Evolutionary conservation across 2,797 vertebrate genomes (phyloP), one percentile per base, ranked within the genome.

Genomic region (Eupleurogrammus muticus): DNA sequence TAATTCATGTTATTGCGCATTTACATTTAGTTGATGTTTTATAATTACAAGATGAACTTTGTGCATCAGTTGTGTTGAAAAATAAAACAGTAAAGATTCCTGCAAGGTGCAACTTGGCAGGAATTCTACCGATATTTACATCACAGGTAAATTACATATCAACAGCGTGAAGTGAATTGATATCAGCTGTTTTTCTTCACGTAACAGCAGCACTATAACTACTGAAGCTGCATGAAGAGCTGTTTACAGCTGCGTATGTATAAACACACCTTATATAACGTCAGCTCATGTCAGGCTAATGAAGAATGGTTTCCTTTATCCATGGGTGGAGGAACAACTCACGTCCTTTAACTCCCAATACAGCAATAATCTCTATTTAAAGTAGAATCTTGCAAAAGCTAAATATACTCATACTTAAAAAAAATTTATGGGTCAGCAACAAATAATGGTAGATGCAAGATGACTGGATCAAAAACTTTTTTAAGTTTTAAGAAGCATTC

Each of bases 221-320:
- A 1, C 55, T 36, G 44, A 23, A 63, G 70, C 76, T 63, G 54
- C 65, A 66, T 36, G 48, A 62, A 70, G 59, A 16, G 44, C 19
- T 86, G 80, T 88, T 86, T 79, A 77, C 81, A 64, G 3, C 17
- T 53, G 66, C 51, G 79, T 72, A 63, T 75, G 75, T 68, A 68
- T 77, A 61, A 88, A 69, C 84, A 73, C 56, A 1, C 2, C 35
- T 77, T 57, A 51, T 2, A 28, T 49, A 67, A 78, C 13, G 59
- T 5, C 71, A 20, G 47, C 21, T 40, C 70, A 71, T 28, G 17
- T 5, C 2, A 11, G 44, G 19, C 50, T 48, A 44, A 49, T 23
- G 21, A 20, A n/a, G 21, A 14, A 36, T 24, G 1, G 32, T 47
- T 42, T 9, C 48, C 40, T 48, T 21, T 59, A 36, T 7, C 17